phyloP scores from a whole-genome alignment of 2,888 invertebrate genomes.

The Tryphoninae sp. region DNA sequence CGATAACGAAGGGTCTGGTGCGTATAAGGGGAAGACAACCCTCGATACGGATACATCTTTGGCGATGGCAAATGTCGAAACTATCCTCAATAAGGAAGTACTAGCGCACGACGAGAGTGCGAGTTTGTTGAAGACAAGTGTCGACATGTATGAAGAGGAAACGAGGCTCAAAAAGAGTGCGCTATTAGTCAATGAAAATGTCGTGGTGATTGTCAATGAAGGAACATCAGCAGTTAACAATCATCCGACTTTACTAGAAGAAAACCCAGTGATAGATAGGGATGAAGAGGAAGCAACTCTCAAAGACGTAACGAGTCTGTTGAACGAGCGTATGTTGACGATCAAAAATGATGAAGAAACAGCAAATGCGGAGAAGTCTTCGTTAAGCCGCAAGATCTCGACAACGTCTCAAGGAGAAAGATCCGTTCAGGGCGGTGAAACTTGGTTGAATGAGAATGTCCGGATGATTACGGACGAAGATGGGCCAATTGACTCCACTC shows the following conservation, averaged over 20 bases:
- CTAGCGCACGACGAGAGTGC: background rate
- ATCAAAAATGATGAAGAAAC: background rate
- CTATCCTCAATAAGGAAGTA: background rate
- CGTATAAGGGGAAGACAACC: background rate
- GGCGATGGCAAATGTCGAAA: background rate
- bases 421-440: background rate
- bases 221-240: too few relatives aligned
- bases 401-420: background rate
- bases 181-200: background rate
- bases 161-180: background rate
- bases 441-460: background rate
- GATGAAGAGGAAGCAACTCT: background rate
- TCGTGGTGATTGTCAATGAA: background rate
- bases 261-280: background rate
- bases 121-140: background rate
- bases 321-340: background rate
- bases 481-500: background rate
- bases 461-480: background rate
- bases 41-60: background rate
- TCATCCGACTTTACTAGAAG: background rate
- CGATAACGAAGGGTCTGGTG: conserved; percentile 1
- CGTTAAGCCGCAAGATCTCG: too few relatives aligned
- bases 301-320: background rate
- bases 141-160: background rate
- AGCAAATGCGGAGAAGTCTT: too few relatives aligned